Evolutionary conservation across 1,140 invertebrate species (phyloP), one percentile per base, ranked within the genome.

Genomic region (Drosophila sp.): DNA sequence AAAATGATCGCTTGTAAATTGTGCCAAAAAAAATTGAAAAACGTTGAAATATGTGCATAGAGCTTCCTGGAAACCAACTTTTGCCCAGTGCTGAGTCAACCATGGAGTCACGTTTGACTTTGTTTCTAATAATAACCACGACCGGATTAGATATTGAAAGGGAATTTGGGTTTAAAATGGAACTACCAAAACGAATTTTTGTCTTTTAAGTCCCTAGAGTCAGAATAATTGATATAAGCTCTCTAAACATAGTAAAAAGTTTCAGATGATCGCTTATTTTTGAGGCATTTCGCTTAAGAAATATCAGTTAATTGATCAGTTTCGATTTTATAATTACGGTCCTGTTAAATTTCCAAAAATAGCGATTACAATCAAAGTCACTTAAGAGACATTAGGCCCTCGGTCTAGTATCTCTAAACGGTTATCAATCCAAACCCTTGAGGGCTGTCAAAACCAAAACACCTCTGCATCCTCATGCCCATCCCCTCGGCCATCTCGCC

Each of bases 361-460:
- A 50, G 7, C 8, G 44, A 50, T 50, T 50, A 25, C 44, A 50
- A 50, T 50, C 44, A 25, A 50, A 27, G 8, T 23, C 44, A 50
- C 44, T 50, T 50, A 27, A 50, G 23, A 50, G 11, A 60, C 29
- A 35, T 58, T 58, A 25, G 25, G 56, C 56, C 56, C 32, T 56
- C n/a, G 25, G 33, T 58, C 32, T 58, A 11, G 65, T n/a, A 23
- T 23, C 60, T 25, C 50, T 56, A 29, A 30, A 35, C 23, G 27
- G 35, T 58, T 57, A 63, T 72, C 67, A 61, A 72, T 54, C 41
- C 30, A 25, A 29, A 56, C 73, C 60, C 73, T 76, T 76, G 41
- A 76, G 35, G 73, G 33, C 73, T 76, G 73, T 66, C 72, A 76
- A 70, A 76, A 60, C 47, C 72, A 76, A 66, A 76, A 76, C 30